A percentile compares a stretch with the other conserved stretches of the same genome.
Conservation (phyloP, 2,888 invertebrate genomes). For the Meteorus cinctellus region DNA sequence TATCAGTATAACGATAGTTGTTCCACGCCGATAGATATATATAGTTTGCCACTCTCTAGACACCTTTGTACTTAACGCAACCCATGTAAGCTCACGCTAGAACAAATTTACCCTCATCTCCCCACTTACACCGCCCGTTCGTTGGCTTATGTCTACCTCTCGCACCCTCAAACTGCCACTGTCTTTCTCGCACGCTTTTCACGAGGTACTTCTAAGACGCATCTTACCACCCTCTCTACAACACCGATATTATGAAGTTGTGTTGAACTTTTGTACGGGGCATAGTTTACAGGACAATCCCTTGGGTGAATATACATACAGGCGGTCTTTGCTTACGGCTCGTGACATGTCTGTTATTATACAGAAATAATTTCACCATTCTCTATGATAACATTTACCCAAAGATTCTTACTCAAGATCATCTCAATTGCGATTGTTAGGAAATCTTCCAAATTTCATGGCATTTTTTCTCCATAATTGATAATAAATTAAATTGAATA, state of each 20-base stretch:
- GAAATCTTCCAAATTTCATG: too few species aligned
- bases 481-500: too few species aligned
- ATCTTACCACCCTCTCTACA: slow-evolving; percentile 56
- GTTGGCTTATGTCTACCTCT: slow-evolving; percentile 38
- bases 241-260: slow-evolving; percentile 71
- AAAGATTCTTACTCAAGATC: background rate
- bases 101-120: slow-evolving; percentile 68
- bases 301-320: slow-evolving; percentile 59
- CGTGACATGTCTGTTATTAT: slow-evolving; percentile 54
- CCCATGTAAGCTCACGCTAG: slow-evolving; percentile 73
- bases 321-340: slow-evolving; percentile 61
- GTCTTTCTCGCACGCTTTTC: slow-evolving; percentile 51
- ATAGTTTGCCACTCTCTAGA: slow-evolving; percentile 57
- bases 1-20: slow-evolving; percentile 47
- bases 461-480: too few species aligned
- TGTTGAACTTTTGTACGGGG: slow-evolving; percentile 71
- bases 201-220: slow-evolving; percentile 60
- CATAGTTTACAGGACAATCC: slow-evolving; percentile 70
- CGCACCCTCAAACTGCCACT: slow-evolving; percentile 10
- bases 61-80: slow-evolving; percentile 73
- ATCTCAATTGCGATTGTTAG: too few species aligned
- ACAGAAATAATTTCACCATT: background rate
- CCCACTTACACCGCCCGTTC: slow-evolving; percentile 45
- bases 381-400: background rate
- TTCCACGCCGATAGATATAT: slow-evolving; percentile 59